phyloP scores from a whole-genome alignment of 2,888 invertebrate genomes.

The Mactromeris polynyma region DNA sequence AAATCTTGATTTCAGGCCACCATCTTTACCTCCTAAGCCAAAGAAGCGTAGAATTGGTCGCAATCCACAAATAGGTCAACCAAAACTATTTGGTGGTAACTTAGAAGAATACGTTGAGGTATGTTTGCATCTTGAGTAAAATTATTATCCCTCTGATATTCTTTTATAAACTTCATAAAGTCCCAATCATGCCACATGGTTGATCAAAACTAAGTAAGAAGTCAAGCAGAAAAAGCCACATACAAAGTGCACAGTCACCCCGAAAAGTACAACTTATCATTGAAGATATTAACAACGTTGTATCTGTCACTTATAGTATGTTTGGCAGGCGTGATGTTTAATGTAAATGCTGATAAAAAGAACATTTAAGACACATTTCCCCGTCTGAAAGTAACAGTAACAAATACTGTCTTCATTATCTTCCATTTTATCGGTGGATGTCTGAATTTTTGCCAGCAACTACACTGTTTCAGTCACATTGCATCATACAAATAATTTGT shows the following conservation, averaged over 20 bases:
- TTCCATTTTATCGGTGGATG: not conserved
- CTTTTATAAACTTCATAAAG: not conserved
- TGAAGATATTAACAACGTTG: not conserved
- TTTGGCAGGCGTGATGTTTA: not conserved
- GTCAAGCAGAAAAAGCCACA: no score
- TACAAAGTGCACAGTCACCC: no score
- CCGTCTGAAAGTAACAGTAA: not conserved
- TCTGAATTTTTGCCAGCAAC: not conserved
- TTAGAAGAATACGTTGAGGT: slow-evolving; percentile 95
- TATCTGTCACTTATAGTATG: not conserved
- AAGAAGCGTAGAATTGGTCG: slow-evolving; percentile 89
- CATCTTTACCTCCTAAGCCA: slow-evolving; percentile 88
- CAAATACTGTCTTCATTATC: not conserved
- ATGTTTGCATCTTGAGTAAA: slow-evolving; percentile 12
- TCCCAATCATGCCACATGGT: not conserved
- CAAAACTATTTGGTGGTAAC: slow-evolving; percentile 95
- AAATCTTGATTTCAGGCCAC: slow-evolving; percentile 78
- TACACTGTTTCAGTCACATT: not conserved
- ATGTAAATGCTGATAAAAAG: not conserved
- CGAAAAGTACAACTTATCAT: no score
- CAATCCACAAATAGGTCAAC: slow-evolving; percentile 90
- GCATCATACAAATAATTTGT: not conserved
- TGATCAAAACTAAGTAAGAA: no score
- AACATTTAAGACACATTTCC: not conserved
- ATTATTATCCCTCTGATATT: not conserved